Percentiles rank a stretch among this genome's conserved stretches.
Evolutionary conservation across 2,888 invertebrate species (phyloP).

Genomic region (Barypeithes pellucidus): DNA sequence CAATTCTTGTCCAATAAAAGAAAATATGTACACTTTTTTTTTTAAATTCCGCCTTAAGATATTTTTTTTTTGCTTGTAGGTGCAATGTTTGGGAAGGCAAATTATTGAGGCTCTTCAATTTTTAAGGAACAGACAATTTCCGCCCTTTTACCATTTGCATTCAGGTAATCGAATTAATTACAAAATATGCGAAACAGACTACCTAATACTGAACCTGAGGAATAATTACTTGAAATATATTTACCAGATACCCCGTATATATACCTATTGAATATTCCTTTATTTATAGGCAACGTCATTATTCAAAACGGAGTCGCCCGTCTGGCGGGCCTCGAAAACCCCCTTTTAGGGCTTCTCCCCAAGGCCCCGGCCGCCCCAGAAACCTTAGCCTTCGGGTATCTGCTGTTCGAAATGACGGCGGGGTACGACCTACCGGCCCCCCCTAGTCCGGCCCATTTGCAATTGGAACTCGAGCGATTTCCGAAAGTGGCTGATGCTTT

Average conservation of each 20-base stretch:
- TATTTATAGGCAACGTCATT: constrained; percentile 91
- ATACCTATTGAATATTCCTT: too few relatives aligned
- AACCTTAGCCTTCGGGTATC: constrained; percentile 84
- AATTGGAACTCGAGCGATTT: constrained; percentile 79
- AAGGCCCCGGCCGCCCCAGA: constrained; percentile 75
- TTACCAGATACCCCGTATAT: too few relatives aligned
- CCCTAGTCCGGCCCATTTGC: constrained; percentile 82
- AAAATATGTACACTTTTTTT: too few relatives aligned
- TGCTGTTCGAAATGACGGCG: constrained; percentile 93
- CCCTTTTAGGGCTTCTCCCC: constrained; percentile 83
- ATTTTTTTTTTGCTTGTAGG: constrained; percentile 75
- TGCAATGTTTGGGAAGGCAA: constrained; percentile 90
- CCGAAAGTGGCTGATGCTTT: constrained; percentile 87
- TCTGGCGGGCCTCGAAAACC: constrained; percentile 90
- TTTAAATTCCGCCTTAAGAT: constrained; percentile 60
- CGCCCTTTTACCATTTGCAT: constrained; percentile 89
- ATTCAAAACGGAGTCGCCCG: constrained; percentile 94
- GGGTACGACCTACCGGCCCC: constrained; percentile 86
- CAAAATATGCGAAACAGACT: too few relatives aligned
- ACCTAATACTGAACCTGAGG: too few relatives aligned
- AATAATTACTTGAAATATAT: too few relatives aligned
- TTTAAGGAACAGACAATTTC: constrained; percentile 90
- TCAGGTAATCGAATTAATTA: constrained; percentile 81
- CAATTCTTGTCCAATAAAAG: too few relatives aligned
- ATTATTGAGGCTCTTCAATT: constrained; percentile 90